Evolutionary conservation across 2,113 vertebrate genomes (phyloP).

Genomic region (Myxocyprinus asiaticus): DNA sequence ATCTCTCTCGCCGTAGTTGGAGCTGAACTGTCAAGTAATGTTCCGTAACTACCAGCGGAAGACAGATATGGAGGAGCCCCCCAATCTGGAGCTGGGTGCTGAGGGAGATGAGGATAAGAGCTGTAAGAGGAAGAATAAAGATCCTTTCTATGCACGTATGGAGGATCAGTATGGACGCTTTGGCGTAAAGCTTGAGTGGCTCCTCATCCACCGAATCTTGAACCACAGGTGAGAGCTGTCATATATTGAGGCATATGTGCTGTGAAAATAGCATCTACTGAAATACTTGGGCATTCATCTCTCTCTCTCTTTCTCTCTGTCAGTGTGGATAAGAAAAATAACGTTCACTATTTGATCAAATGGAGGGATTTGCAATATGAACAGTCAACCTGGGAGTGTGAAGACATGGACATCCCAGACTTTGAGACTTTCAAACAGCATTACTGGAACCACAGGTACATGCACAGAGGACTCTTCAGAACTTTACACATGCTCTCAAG

Average conservation of each 20-base stretch:
- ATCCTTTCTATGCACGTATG: slow-evolving; percentile 92
- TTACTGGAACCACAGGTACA: slow-evolving; percentile 96
- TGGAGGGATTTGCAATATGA: slow-evolving; percentile 94
- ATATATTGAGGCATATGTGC: not conserved
- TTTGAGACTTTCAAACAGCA: slow-evolving; percentile 89
- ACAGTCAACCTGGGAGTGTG: slow-evolving; percentile 93
- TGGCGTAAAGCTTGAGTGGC: slow-evolving; percentile 95
- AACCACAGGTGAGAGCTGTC: slow-evolving; percentile 30
- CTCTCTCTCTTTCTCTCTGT: not conserved
- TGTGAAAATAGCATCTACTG: not conserved
- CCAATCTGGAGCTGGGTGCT: slow-evolving; percentile 84
- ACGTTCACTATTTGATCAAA: slow-evolving; percentile 94
- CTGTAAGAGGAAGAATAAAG: slow-evolving; percentile 92
- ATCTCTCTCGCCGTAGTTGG: slow-evolving; percentile 8
- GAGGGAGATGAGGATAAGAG: slow-evolving; percentile 90
- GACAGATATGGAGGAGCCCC: slow-evolving; percentile 98
- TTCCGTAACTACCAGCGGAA: slow-evolving; percentile 98
- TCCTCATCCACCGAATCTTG: slow-evolving; percentile 86
- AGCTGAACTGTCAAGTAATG: slow-evolving; percentile 94
- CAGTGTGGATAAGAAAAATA: slow-evolving; percentile 94
- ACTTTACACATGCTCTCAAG: not conserved
- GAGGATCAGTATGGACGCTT: slow-evolving; percentile 92
- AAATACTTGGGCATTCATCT: not conserved
- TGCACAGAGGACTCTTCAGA: not conserved
- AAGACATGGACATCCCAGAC: slow-evolving; percentile 93